Base-by-base conservation (phyloP, 2,113 vertebrate species). In the Redunca redunca region DNA sequence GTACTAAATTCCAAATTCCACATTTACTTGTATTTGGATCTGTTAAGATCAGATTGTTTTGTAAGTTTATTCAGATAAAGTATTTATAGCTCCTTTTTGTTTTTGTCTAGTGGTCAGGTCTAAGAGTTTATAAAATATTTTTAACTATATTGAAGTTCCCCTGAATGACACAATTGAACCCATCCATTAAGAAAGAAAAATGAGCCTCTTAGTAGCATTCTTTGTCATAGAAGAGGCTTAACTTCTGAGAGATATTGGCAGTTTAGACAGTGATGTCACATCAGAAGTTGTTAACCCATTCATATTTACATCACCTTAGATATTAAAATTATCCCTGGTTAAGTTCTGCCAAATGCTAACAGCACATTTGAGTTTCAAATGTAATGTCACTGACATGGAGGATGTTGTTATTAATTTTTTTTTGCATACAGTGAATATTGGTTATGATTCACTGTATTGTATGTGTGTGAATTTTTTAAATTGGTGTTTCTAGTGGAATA, bases 141-240 rank as follows among this genome's bases (percentile, higher is more conserved):
- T 97, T 97, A 97, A 85, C 60, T 94, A 92, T 95, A 95, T 2
- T 97, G 95, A 95, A 98, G 87, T 94, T 96, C 14, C 58, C 83
- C 46, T 97, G 89, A 98, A 91, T 97, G 88, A 98, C 98, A 97
- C 96, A 98, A 96, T 57, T 57, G 50, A 90, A 98, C 98, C 89
- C 92, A 96, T 96, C 21, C 78, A 97, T 93, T 85, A 97, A 94
- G 53, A 92, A 97, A 98, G 92, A 98, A 98, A 98, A 97, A 92
- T 84, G 19, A 98, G 97, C 84, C 85, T 97, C 83, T 97, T 96
- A 95, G 89, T 84, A 15, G 60, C n/a, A 4, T 97, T 98, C 67
- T 95, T 88, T 82, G 78, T 78, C 91, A 86, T 30, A 62, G 17
- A 48, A 95, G 36, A 95, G 55, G 95, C 64, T 98, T 98, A 90